Base-by-base conservation (phyloP, 2,888 invertebrate species). In the Melinaea menophilus region DNA sequence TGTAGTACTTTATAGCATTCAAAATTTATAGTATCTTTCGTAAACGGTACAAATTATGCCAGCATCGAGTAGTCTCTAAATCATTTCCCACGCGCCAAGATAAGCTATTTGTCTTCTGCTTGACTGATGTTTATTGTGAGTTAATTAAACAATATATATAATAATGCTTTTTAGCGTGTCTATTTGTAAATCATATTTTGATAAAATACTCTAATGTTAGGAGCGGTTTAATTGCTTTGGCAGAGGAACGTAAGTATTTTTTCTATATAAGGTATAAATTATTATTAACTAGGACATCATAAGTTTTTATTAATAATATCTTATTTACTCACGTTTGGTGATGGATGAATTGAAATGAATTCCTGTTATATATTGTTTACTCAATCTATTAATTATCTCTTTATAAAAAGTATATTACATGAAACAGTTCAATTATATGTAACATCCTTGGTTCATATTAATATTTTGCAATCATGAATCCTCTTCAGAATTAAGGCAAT, bases 61-160 rank as follows among this genome's bases (percentile, higher is more conserved):
- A 73, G 69, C 71, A 68, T 69, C 67, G 70, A 69, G 69, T 72
- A 72, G 56, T 69, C 70, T 61, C 72, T 83, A 79, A 80, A 79
- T 80, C 78, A 80, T 80, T 85, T 85, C 85, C 84, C 86, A 86
- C 86, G 85, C 84, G 71, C 67, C 75, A 72, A 73, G 71, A 74
- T 51, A 68, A 72, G 72, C 75, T 66, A 70, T 73, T 71, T 70
- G 70, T 72, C 71, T 71, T 66, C 55, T 58, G 66, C 62, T 56
- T 63, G 68, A 66, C 75, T 76, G 75, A 79, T 76, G 75, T 71
- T 72, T 74, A 67, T 72, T 79, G 82, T 80, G 83, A 80, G 81
- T 75, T 86, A 87, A 88, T 88, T 88, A 89, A 89, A 87, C 82
- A 85, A 79, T 48, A 58, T 58, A 56, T 68, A 48, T 58, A 54